phyloP scores from a whole-genome alignment of 2,888 invertebrate species.

The Hyppa rectilinea region DNA sequence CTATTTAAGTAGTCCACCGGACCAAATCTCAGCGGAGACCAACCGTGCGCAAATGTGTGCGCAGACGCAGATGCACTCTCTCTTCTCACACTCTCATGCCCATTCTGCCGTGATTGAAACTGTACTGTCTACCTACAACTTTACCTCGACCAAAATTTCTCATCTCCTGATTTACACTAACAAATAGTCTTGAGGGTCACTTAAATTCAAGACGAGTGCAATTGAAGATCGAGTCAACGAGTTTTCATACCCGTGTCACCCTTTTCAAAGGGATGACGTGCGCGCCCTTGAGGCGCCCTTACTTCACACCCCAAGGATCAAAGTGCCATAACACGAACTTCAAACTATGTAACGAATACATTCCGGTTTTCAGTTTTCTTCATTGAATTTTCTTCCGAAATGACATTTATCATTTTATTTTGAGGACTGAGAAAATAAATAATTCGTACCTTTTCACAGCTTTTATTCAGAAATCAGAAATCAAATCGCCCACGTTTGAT shows the following conservation, averaged over 20 bases:
- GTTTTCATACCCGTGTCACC: conserved; percentile 55
- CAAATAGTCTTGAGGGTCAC: conserved; percentile 58
- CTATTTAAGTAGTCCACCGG: no score
- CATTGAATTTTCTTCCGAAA: neutral
- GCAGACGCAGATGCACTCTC: no score
- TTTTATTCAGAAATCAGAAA: neutral
- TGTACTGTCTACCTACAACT: neutral
- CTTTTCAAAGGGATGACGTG: conserved; percentile 56
- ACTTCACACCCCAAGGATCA: conserved; percentile 42
- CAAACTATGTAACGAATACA: conserved; percentile 29
- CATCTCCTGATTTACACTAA: conserved; percentile 51
- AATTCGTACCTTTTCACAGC: neutral
- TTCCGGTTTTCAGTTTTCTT: conserved; percentile 9
- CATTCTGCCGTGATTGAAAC: neutral
- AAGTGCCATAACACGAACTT: conserved; percentile 44
- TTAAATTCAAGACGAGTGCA: conserved; percentile 62
- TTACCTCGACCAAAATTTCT: neutral
- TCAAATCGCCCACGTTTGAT: neutral
- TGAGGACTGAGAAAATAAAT: neutral
- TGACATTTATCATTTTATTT: conserved; percentile 11
- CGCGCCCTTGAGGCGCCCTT: conserved; percentile 35
- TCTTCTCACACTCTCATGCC: no score
- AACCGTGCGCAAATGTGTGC: no score
- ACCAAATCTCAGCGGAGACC: no score
- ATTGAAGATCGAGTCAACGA: conserved; percentile 58